Conservation (phyloP, 2,113 vertebrate genomes). For the Oncorhynchus tshawytscha region DNA sequence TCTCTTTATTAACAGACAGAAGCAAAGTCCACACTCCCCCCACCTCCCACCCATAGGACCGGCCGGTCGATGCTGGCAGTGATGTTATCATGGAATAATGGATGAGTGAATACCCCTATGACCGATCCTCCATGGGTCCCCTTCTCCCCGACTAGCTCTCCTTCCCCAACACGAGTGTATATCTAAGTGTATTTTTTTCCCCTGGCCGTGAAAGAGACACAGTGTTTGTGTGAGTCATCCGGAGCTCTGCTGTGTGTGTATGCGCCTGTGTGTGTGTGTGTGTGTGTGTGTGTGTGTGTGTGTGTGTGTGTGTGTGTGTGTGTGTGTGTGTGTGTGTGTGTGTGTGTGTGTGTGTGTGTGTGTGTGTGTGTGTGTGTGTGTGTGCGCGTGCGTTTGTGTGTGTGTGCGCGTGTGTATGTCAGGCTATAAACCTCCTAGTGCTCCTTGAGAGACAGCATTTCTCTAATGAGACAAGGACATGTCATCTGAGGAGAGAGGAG, state of each 20-base stretch:
- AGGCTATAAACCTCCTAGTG: conserved; percentile 14
- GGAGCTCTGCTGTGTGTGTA: neutral
- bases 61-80: neutral
- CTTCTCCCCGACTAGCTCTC: conserved; percentile 8
- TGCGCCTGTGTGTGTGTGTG: neutral
- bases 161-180: neutral
- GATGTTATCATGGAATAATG: conserved; percentile 25
- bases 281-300: neutral
- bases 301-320: conserved; percentile 10
- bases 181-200: conserved; percentile 24
- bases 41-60: neutral
- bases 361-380: conserved; percentile 7
- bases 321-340: conserved; percentile 8
- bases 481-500: conserved; percentile 23
- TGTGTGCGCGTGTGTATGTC: conserved; percentile 10
- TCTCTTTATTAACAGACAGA: neutral
- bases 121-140: conserved; percentile 1
- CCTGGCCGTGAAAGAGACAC: conserved; percentile 32
- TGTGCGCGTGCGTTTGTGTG: neutral
- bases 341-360: neutral
- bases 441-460: neutral
- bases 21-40: neutral
- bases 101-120: neutral
- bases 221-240: conserved; percentile 45
- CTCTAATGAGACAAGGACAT: conserved; percentile 18